Conservation (phyloP, 92 coral and sea anemone species). For the Porites rus region DNA sequence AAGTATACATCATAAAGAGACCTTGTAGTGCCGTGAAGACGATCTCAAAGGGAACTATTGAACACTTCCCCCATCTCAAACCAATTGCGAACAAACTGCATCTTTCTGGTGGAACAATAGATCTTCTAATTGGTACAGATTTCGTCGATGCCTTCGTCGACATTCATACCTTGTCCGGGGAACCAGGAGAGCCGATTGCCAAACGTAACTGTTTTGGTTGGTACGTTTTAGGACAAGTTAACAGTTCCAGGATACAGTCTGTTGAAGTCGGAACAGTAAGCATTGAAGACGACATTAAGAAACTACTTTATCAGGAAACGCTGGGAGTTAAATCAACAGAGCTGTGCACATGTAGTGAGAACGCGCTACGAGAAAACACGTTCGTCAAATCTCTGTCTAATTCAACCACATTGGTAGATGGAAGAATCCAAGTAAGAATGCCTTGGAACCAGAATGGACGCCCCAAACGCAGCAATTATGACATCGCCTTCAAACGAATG, state of each 20-base stretch:
- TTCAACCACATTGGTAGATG: conserved; percentile 56
- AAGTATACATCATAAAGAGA: conserved; percentile 67
- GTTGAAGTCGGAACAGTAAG: conserved; percentile 64
- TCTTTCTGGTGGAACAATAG: conserved; percentile 58
- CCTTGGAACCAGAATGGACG: conserved; percentile 31
- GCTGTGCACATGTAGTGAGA: conserved; percentile 69
- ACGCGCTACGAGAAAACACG: conserved; percentile 53
- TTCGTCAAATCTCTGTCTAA: conserved; percentile 59
- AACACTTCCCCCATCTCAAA: conserved; percentile 11
- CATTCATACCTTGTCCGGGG: conserved; percentile 31
- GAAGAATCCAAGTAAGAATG: conserved; percentile 71
- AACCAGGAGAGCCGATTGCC: conserved; percentile 62
- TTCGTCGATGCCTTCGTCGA: conserved; percentile 67
- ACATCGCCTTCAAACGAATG: too few relatives aligned
- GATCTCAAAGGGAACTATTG: conserved; percentile 40
- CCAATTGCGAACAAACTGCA: not conserved
- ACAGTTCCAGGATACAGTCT: conserved; percentile 44
- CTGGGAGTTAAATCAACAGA: conserved; percentile 66
- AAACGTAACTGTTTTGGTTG: conserved; percentile 61
- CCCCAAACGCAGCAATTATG: too few relatives aligned
- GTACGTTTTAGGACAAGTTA: conserved; percentile 58
- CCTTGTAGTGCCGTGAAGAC: conserved; percentile 71
- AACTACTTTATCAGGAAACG: conserved; percentile 62
- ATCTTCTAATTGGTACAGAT: conserved; percentile 71
- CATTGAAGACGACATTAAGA: conserved; percentile 49